A percentile compares a stretch with the other conserved stretches of the same genome.
phyloP scores from a whole-genome alignment of 2,888 invertebrate species.

The Hirudinaria manillensis region DNA sequence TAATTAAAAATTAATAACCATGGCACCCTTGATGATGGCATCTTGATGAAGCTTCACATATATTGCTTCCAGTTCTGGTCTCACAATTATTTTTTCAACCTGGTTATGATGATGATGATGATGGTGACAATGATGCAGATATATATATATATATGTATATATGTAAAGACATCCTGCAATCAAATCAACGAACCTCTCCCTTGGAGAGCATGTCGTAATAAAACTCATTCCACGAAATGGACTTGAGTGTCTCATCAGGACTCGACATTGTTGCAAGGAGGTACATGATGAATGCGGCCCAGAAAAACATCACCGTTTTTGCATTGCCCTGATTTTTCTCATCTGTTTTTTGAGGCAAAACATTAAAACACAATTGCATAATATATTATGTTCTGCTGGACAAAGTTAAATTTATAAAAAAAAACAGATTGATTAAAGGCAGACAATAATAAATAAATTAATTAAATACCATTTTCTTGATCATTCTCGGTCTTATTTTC shows the following conservation, averaged over 20 bases:
- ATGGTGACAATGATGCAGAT: too few relatives aligned
- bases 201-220: conserved; percentile 85
- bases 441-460: neutral
- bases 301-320: conserved; percentile 41
- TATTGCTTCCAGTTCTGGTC: conserved; percentile 77
- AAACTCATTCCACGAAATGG: conserved; percentile 92
- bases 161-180: neutral
- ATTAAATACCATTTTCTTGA: conserved; percentile 1
- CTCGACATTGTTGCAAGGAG: conserved; percentile 36
- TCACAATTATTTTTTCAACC: conserved; percentile 73
- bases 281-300: conserved; percentile 40
- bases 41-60: conserved; percentile 77
- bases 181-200: conserved; percentile 65
- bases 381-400: neutral
- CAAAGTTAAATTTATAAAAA: neutral
- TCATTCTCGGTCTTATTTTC: conserved; percentile 5
- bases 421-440: neutral
- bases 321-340: conserved; percentile 41
- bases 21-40: conserved; percentile 76
- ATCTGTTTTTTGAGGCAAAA: too few relatives aligned
- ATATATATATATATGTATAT: neutral
- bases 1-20: conserved; percentile 54
- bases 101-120: conserved; percentile 31
- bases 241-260: conserved; percentile 36
- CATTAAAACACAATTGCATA: neutral